Evolutionary conservation across 2,888 invertebrate species (phyloP), one percentile per base, ranked within the genome.

Genomic region (Gryllus longicercus): DNA sequence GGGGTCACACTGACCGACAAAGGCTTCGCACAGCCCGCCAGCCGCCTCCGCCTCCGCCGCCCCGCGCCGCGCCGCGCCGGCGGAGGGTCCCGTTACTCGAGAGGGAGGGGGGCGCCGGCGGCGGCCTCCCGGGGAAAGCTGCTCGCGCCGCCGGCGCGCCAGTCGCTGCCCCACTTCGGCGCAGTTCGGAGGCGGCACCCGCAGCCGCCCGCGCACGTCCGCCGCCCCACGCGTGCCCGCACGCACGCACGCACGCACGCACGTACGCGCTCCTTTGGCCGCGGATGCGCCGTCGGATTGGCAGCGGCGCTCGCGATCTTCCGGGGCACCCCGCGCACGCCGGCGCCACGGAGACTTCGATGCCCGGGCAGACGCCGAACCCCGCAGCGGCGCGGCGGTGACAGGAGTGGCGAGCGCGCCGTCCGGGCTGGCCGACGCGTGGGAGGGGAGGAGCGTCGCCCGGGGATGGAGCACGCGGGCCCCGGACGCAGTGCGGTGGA

Each of bases 1-100:
- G 63, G 63, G 63, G 63, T 63, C 63, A 63, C 63, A 63, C 63
- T 63, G 63, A 63, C 63, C 63, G 63, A 63, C 63, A 63, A 63
- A 63, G 63, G 63, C 63, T 14, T 14, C 63, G 63, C 63, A 18
- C 14, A 63, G 63, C n/a, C n/a, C 63, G 63, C 63, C 16, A n/a
- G 14, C 63, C 63, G 5, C 63, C 63, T 1, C 63, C 14, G n/a
- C 63, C 63, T n/a, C 38, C 38, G 38, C 38, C 38, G 38, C 38
- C 5, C 38, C 38, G 38, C 38, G 38, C 25, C 2, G 25, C 25
- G 2, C 38, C 38, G 14, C 63, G 16, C 11, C 63, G 63, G 63
- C n/a, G 63, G 63, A 63, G 63, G 63, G 63, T 63, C 63, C 63
- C 63, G 63, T 63, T 63, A 63, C 63, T n/a, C 63, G 63, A 63